A percentile compares a stretch with the other conserved stretches of the same genome.
phyloP scores from a whole-genome alignment of 2,888 invertebrate species.

The Malthinus flaveolus region DNA sequence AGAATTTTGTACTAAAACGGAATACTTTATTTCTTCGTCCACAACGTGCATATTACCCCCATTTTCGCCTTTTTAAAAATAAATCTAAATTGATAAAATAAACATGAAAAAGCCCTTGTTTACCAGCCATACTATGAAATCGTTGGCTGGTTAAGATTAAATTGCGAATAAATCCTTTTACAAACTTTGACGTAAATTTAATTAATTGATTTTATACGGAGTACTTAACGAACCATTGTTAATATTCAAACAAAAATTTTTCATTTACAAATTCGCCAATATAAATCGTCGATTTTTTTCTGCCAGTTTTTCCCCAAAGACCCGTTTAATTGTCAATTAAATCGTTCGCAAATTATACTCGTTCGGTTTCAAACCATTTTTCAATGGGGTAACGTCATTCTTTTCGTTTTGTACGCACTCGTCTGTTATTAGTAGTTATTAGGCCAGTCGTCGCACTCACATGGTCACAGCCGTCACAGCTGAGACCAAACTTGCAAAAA shows the following conservation, averaged over 20 bases:
- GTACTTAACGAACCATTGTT: background rate
- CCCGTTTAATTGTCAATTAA: constrained; percentile 2
- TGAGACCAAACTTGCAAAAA: too few species aligned
- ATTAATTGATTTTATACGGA: constrained; percentile 2
- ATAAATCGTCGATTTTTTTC: background rate
- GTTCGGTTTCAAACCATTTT: too few species aligned
- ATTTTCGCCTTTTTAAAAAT: background rate
- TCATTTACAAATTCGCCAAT: too few species aligned
- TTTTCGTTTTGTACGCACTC: too few species aligned
- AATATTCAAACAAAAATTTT: background rate
- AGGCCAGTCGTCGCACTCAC: too few species aligned
- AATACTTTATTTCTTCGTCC: background rate
- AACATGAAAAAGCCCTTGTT: constrained; percentile 2
- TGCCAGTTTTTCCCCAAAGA: background rate
- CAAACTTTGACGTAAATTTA: constrained; percentile 3
- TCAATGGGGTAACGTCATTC: too few species aligned
- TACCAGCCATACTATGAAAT: background rate
- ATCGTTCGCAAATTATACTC: background rate
- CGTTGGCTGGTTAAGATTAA: background rate
- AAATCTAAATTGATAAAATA: background rate
- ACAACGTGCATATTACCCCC: background rate
- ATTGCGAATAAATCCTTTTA: constrained; percentile 1
- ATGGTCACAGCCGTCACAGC: too few species aligned
- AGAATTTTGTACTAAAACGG: background rate
- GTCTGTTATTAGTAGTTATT: too few species aligned